Conservation (phyloP, 2,888 invertebrate species). For the Andrena flavipes region DNA sequence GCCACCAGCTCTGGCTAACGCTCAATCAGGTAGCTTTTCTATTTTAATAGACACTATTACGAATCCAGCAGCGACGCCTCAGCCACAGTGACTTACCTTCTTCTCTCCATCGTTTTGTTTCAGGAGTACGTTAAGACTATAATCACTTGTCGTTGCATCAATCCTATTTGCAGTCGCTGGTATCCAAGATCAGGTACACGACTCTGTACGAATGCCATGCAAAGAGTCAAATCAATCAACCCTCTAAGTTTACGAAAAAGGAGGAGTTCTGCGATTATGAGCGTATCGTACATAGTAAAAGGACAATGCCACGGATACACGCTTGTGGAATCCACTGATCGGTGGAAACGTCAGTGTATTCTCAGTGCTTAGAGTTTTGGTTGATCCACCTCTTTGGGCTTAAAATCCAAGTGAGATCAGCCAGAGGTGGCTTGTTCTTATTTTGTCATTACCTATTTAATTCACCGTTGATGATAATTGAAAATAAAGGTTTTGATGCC, state of each 20-base stretch:
- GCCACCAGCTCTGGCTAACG: conserved; percentile 73
- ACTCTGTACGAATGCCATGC: conserved; percentile 75
- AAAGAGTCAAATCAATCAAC: conserved; percentile 77
- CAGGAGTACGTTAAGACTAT: conserved; percentile 83
- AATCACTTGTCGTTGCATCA: conserved; percentile 80
- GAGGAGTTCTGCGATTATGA: conserved; percentile 64
- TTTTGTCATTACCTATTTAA: conserved; percentile 75
- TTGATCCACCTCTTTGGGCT: conserved; percentile 75
- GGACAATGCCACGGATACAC: conserved; percentile 60
- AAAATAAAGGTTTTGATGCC: conserved; percentile 72
- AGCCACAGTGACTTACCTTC: neutral
- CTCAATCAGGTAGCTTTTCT: conserved; percentile 76
- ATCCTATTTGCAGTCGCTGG: conserved; percentile 78
- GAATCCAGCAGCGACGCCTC: neutral
- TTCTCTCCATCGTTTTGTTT: conserved; percentile 71
- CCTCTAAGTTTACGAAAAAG: conserved; percentile 74
- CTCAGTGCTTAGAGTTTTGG: conserved; percentile 74
- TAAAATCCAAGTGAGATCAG: conserved; percentile 66
- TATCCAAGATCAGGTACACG: conserved; percentile 74
- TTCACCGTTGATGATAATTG: conserved; percentile 71
- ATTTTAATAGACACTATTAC: neutral
- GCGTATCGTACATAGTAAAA: conserved; percentile 52
- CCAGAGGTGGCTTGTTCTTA: conserved; percentile 74
- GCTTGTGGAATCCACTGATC: conserved; percentile 56
- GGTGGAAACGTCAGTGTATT: conserved; percentile 66